Percentiles rank a stretch among this genome's conserved stretches.
Evolutionary conservation across 2,797 vertebrate species (phyloP).

Genomic region (Thaleichthys pacificus): DNA sequence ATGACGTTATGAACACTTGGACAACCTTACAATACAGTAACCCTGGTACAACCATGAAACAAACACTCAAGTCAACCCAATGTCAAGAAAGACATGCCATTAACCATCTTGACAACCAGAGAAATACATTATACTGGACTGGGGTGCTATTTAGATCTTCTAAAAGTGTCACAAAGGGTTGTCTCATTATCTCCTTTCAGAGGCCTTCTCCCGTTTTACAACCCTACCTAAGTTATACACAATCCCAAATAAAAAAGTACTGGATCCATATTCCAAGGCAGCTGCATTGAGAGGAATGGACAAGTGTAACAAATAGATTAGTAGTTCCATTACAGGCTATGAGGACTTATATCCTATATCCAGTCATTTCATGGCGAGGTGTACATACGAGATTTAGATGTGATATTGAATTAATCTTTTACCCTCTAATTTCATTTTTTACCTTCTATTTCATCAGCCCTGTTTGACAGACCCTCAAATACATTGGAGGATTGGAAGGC

Average conservation of each 20-base stretch:
- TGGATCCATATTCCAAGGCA: background rate
- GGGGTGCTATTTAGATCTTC: too few species aligned
- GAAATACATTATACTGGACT: too few species aligned
- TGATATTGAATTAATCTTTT: background rate
- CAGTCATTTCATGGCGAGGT: background rate
- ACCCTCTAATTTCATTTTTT: background rate
- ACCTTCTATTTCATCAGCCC: constrained; percentile 4
- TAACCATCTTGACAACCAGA: background rate
- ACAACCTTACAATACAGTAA: constrained; percentile 36
- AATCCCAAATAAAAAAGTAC: background rate
- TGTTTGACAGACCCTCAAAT: background rate
- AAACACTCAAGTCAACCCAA: constrained; percentile 26
- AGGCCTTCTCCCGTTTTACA: background rate
- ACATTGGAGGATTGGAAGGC: constrained; percentile 37
- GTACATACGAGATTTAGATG: background rate
- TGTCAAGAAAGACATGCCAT: background rate
- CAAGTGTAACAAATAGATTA: background rate
- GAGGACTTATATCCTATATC: background rate
- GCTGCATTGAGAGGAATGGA: background rate
- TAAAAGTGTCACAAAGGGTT: background rate
- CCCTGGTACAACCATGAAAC: constrained; percentile 30
- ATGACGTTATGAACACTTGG: constrained; percentile 46
- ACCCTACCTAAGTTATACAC: background rate
- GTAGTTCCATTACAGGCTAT: background rate
- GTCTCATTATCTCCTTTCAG: background rate